Percentiles rank a stretch among this genome's conserved stretches.
These are phyloP conservation scores for Synergus japonicus DNA, from an alignment of 2,888 invertebrate species.

Conservation along the genomic window DNA sequence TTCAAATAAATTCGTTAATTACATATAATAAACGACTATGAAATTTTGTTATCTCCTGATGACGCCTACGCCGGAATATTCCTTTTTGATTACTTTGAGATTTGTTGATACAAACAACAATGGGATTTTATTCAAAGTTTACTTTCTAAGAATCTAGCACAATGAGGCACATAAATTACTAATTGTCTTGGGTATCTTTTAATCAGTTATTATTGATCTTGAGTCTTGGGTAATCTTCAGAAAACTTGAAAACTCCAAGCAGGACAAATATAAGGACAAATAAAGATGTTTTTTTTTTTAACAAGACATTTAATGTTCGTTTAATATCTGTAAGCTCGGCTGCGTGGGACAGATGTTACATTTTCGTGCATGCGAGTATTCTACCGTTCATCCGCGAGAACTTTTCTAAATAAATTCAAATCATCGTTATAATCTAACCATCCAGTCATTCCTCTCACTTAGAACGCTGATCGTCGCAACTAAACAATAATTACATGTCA, in stretches of 20 bases:
- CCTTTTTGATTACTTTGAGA: not conserved
- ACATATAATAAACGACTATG: not conserved
- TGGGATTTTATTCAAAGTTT: constrained; percentile 19
- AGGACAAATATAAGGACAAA: constrained; percentile 31
- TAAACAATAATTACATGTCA: constrained; percentile 59
- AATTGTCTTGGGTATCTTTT: not conserved
- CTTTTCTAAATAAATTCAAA: constrained; percentile 61
- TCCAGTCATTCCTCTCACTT: constrained; percentile 56
- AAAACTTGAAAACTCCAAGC: not conserved
- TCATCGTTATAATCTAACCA: constrained; percentile 51
- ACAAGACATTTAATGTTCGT: constrained; percentile 73
- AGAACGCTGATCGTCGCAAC: constrained; percentile 54
- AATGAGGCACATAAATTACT: constrained; percentile 4
- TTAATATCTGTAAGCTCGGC: constrained; percentile 72
- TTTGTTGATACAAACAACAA: constrained; percentile 7
- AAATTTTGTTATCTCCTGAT: not conserved
- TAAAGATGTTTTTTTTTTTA: constrained; percentile 63
- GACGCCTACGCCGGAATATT: not conserved
- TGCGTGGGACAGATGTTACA: constrained; percentile 68
- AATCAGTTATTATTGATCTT: no score
- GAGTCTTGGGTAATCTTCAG: not conserved
- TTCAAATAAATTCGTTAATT: no score
- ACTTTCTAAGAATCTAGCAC: not conserved
- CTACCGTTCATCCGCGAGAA: constrained; percentile 61
- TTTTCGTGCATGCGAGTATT: constrained; percentile 58